Base-by-base conservation (phyloP, 2,113 vertebrate species). In the Scartelaos histophorus region DNA sequence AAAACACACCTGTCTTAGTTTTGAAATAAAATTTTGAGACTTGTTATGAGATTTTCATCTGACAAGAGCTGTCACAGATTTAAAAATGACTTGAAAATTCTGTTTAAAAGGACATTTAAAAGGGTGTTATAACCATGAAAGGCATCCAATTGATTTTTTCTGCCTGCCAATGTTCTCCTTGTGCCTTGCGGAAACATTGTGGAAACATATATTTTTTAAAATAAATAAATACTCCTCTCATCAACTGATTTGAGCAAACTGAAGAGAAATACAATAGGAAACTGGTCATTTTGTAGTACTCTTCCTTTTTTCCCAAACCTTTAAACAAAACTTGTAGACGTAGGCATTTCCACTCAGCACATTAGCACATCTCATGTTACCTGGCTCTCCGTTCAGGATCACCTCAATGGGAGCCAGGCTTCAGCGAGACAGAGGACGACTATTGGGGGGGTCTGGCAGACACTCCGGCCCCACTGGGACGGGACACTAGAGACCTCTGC, bases 301-400 rank as follows among this genome's bases (percentile, higher is more conserved):
- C n/a, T n/a, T n/a, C n/a, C n/a, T n/a, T 7, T n/a, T 10, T 34
- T 10, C 34, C 15, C 25, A 17, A 29, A 61, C 15, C 58, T 81
- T 71, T 58, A 66, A 81, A 71, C 82, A 66, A 82, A n/a, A 78
- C 86, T 91, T 82, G 71, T 79, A 81, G 76, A 82, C 91, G 90
- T 91, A 78, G 90, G 82, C 81, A 85, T 87, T 85, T 90, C 74
- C 79, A 78, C 81, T 78, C 84, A 75, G 82, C 80, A 81, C 84
- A 81, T 86, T 90, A 81, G 85, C 82, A 75, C 86, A 90, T 19
- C 51, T 93, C 75, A 49, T 65, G 80, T 93, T 94, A 90, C 92
- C 13, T 45, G 80, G 70, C 34, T 76, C 82, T 80, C 81, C 82
- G 86, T 92, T 91, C 87, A 74, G 88, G 89, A 88, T 90, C 90